Evolutionary conservation across 2,888 invertebrate genomes (phyloP), one percentile per base, ranked within the genome.

Genomic region (Aleiodes alternator): DNA sequence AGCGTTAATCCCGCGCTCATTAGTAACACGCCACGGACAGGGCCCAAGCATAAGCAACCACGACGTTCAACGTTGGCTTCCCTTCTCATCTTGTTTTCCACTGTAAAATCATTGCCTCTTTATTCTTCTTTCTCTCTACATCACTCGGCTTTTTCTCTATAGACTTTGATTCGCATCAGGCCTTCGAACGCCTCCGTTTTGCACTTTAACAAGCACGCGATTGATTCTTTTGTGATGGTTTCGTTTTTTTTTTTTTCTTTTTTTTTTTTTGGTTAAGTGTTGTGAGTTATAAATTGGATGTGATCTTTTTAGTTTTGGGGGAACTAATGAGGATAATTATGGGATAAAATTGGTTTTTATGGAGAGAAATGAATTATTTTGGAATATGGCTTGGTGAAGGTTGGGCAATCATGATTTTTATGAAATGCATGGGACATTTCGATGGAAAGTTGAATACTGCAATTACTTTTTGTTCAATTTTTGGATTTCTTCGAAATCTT

Each of bases 1-100:
- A 76, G 80, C 83, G 80, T 78, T 85, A 86, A 86, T 86, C 85
- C 85, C 76, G 78, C 80, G 80, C 81, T 83, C 84, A 85, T 86
- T 86, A 86, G 85, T 85, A 83, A 83, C 83, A 80, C 84, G 79
- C 80, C 79, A 84, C 77, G 80, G 80, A 82, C 83, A 79, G 78
- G 43, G 9, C 43, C 76, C 79, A 78, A 82, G 80, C 82, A 82
- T 81, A 81, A 82, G 83, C 82, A 82, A 81, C 77, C 64, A 72
- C 76, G 78, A 81, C 73, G 72, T 76, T 76, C 70, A 14, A 50
- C 53, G 59, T 57, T 53, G 34, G 59, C 59, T 59, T 59, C 59
- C 59, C 59, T 59, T 59, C 59, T 59, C 59, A 59, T 34, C 59
- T 59, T 14, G 59, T 59, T 59, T 59, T 59, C 59, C 64, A 57